These are phyloP conservation scores for Nyctalus aviator DNA, from an alignment of 2,797 vertebrate species.

Conservation along the genomic window DNA sequence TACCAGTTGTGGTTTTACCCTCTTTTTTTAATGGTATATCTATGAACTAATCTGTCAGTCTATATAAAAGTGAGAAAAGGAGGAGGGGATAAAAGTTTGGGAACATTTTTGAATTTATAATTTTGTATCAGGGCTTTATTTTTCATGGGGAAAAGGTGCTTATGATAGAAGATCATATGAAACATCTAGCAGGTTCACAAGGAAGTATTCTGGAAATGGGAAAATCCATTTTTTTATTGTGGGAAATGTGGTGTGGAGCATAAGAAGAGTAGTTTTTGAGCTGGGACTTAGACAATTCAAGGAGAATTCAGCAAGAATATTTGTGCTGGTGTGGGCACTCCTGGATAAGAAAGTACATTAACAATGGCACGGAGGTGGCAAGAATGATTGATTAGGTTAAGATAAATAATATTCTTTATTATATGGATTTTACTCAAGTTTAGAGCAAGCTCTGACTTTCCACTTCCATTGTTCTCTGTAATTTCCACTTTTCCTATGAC, in stretches of 20 bases:
- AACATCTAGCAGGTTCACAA: not conserved
- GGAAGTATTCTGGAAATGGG: slow-evolving; percentile 9
- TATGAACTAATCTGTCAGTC: not conserved
- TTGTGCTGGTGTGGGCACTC: not conserved
- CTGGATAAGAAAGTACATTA: not conserved
- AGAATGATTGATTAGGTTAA: not conserved
- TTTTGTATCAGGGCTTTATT: not conserved
- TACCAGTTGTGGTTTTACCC: not conserved
- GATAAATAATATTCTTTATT: not conserved
- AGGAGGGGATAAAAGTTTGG: slow-evolving; percentile 24
- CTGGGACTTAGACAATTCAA: not conserved
- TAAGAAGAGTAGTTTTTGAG: slow-evolving; percentile 12
- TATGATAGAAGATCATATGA: slow-evolving; percentile 3
- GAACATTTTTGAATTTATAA: slow-evolving; percentile 13
- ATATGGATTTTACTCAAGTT: slow-evolving; percentile 35
- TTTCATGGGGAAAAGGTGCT: slow-evolving; percentile 13
- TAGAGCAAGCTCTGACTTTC: not conserved
- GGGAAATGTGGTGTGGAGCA: not conserved
- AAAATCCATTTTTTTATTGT: slow-evolving; percentile 18
- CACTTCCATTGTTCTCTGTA: not conserved
- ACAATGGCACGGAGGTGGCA: not conserved
- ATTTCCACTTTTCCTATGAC: slow-evolving; percentile 1
- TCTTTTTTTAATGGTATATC: not conserved
- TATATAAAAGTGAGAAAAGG: not conserved
- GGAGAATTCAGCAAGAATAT: not conserved